A percentile compares a stretch with the other conserved stretches of the same genome.
phyloP scores from a whole-genome alignment of 2,888 invertebrate genomes.

The Agrochola circellaris region DNA sequence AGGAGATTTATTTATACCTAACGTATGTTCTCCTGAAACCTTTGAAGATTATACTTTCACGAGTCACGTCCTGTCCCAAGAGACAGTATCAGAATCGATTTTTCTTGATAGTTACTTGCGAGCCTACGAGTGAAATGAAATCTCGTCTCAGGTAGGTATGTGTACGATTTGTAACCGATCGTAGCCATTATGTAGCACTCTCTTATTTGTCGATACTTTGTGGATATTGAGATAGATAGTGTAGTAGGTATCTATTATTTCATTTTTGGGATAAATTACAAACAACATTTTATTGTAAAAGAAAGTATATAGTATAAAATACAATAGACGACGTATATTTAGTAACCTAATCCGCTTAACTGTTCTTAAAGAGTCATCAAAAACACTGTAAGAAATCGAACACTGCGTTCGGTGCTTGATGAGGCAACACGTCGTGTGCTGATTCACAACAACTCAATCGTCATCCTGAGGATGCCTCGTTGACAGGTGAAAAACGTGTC shows the following conservation, averaged over 20 bases:
- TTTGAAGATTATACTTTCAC: constrained; percentile 11
- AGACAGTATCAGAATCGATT: constrained; percentile 1
- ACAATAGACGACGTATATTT: no score
- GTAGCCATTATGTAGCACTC: not conserved
- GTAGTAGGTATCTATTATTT: not conserved
- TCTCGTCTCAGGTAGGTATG: not conserved
- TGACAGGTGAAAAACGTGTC: no score
- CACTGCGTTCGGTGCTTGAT: no score
- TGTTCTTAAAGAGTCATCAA: no score
- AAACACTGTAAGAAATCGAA: no score
- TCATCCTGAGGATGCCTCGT: no score
- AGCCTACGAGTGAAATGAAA: not conserved
- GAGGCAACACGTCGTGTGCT: no score
- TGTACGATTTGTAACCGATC: not conserved
- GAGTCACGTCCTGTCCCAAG: not conserved
- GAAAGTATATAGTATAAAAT: not conserved
- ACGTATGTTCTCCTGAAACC: not conserved
- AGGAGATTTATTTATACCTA: not conserved
- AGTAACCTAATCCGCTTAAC: no score
- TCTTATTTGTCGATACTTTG: no score
- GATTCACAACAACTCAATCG: no score
- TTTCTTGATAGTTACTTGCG: not conserved
- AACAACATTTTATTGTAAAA: not conserved
- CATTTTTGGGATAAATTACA: not conserved
- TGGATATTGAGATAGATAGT: not conserved